A percentile compares a stretch with the other conserved stretches of the same genome.
Conservation (phyloP, 2,797 vertebrate species). For the Psittacula echo region DNA sequence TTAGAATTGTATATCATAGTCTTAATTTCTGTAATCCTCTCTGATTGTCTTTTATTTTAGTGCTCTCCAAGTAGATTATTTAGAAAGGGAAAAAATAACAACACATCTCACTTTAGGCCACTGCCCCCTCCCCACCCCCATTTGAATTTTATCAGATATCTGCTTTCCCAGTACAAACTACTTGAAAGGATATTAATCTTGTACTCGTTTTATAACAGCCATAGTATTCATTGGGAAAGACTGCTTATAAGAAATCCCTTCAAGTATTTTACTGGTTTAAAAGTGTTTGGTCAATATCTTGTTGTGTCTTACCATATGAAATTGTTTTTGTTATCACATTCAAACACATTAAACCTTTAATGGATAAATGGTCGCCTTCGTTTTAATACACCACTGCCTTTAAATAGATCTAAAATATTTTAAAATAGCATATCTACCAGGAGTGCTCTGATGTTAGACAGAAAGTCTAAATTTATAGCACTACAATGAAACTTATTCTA, state of each 20-base stretch:
- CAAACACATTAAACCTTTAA: background rate
- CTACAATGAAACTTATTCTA: background rate
- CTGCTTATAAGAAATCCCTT: background rate
- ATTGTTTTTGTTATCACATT: background rate
- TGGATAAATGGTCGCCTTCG: background rate
- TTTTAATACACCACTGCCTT: background rate
- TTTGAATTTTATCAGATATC: background rate
- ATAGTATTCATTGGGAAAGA: background rate
- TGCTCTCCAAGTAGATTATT: background rate
- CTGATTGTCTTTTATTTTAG: background rate
- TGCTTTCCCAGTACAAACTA: background rate
- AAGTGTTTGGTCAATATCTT: background rate
- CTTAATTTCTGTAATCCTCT: background rate
- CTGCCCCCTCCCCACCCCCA: no score
- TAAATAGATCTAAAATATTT: background rate
- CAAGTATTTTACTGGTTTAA: background rate
- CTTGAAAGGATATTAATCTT: background rate
- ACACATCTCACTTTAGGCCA: background rate
- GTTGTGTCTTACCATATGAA: background rate
- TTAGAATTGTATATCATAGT: background rate
- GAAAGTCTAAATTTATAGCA: background rate
- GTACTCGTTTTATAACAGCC: background rate
- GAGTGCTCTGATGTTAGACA: background rate
- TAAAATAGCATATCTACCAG: background rate
- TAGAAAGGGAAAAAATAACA: background rate